Percentiles rank a stretch among this genome's conserved stretches.
phyloP scores from a whole-genome alignment of 2,888 invertebrate genomes.

The Byasa hedistus region DNA sequence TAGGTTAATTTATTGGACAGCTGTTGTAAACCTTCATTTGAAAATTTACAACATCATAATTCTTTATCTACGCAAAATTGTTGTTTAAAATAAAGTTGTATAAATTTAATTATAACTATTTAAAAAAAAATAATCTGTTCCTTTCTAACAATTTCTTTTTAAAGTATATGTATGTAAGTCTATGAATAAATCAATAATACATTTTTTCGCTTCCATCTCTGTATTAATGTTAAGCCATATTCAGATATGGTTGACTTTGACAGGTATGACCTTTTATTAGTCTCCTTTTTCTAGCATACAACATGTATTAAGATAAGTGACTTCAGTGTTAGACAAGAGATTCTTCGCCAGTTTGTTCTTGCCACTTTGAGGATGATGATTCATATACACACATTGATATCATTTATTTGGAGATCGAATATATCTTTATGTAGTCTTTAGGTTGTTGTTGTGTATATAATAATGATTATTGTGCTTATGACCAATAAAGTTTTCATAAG shows the following conservation, averaged over 20 bases:
- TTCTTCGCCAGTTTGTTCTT: too few relatives aligned
- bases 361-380: too few relatives aligned
- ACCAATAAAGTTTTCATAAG: neutral
- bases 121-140: neutral
- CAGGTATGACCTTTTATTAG: too few relatives aligned
- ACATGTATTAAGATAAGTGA: too few relatives aligned
- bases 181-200: too few relatives aligned
- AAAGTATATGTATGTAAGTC: too few relatives aligned
- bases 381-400: neutral
- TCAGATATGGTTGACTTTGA: too few relatives aligned
- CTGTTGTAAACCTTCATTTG: slow-evolving; percentile 7
- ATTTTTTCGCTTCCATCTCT: too few relatives aligned
- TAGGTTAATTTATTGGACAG: slow-evolving; percentile 26
- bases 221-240: too few relatives aligned
- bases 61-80: slow-evolving; percentile 6
- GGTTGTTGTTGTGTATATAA: neutral
- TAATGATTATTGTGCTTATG: neutral
- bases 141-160: too few relatives aligned
- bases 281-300: too few relatives aligned
- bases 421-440: neutral
- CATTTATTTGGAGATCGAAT: neutral
- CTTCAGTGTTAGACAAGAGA: too few relatives aligned
- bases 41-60: slow-evolving; percentile 12
- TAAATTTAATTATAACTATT: neutral
- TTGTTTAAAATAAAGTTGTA: neutral